Base-by-base conservation (phyloP, 2,888 invertebrate species). In the Troilus luridus region DNA sequence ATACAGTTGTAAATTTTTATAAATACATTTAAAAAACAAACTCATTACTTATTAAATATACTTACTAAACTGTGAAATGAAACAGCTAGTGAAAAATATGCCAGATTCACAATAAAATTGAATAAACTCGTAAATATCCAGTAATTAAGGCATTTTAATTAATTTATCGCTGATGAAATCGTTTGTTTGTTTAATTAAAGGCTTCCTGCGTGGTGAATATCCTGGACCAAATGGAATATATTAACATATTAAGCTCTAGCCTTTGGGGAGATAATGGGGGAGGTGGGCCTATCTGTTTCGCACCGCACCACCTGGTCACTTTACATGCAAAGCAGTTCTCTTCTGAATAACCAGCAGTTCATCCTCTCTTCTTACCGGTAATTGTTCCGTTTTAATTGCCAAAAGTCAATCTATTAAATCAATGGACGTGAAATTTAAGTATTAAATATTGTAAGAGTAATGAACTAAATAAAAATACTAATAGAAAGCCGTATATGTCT, bases 331-430 rank as follows among this genome's bases (percentile, higher is more conserved):
- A 77, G 27, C 17, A 77, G 72, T 41, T 77, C 72, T 41, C 27
- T 77, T 24, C 12, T 41, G 72, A 77, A 77, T 77, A 77, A 77
- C 27, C 41, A 77, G 17, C 27, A 77, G 72, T 77, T 77, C 72
- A 77, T 41, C 41, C 72, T 77, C 17, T 19, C 72, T 77, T 77
- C 72, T 77, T 77, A 77, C 27, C 27, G 17, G 17, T 77, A 77
- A 77, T 77, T 77, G 27, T 77, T 41, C 7, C 17, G 17, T 9
- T 41, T 19, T 77, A 77, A 77, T 77, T 77, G 72, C 72, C 2
- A 77, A 77, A 77, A 77, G 27, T 8, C 72, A 77, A 24, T 67
- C 12, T 67, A 12, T 67, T 6, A 10, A 1, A n/a, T 11, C n/a
- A 21, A 1, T n/a, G 8, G 7, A n/a, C n/a, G 8, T 9, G n/a